Base-by-base conservation (phyloP, 1,140 invertebrate species). In the Agrypnia vestita region DNA sequence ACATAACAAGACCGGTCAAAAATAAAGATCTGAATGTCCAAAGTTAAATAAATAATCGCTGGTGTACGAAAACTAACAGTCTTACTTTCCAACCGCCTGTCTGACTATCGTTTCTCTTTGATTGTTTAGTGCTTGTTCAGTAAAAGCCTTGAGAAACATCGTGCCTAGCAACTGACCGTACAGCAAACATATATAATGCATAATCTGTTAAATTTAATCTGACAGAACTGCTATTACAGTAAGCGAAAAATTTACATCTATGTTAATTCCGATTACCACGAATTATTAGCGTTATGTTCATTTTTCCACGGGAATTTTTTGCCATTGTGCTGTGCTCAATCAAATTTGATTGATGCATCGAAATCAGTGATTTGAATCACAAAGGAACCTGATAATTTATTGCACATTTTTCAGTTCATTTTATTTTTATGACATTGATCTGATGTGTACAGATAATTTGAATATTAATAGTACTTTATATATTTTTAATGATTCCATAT, bases 91-190 rank as follows among this genome's bases (percentile, higher is more conserved):
- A 43, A 25, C 10, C n/a, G 35, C 61, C 19, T 11, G 21, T n/a
- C 35, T 62, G 21, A 13, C 59, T 13, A 21, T 4, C 61, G 61
- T 64, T 64, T 64, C 61, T 64, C 61, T 64, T 64, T 64, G 61
- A 35, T 43, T 43, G 61, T 64, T 64, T 25, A 13, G 61, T 17
- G 19, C 61, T 25, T 64, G 61, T 64, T 13, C 61, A 43, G 21
- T 64, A 35, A 64, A 64, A 64, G 61, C 61, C 61, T 64, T 64
- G 61, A 64, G 13, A 64, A 17, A 49, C 44, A 69, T 46, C 21
- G 44, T 44, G 44, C 64, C 43, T 69, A 17, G 64, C 64, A 49
- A 69, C 64, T 17, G n/a, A 15, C 44, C n/a, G 46, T 47, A n/a
- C 19, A n/a, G 21, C 43, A 47, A 46, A 67, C 19, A 67, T n/a